These are phyloP conservation scores for Kradibia gibbosae DNA, from an alignment of 1,140 invertebrate genomes.

Conservation along the genomic window DNA sequence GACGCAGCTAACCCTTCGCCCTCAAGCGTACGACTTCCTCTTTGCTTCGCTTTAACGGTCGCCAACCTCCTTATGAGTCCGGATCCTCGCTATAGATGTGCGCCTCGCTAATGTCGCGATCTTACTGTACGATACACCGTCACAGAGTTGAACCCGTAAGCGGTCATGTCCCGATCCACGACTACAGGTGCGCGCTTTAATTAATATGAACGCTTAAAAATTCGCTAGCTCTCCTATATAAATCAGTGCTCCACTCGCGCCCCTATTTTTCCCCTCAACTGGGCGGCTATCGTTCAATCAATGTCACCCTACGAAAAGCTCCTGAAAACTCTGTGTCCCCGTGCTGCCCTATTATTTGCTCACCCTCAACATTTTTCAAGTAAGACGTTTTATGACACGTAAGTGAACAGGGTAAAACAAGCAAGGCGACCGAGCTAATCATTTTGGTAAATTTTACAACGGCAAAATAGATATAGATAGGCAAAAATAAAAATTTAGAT, in stretches of 20 bases:
- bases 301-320: too few relatives aligned
- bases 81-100: slow-evolving; percentile 29
- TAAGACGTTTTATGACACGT: too few relatives aligned
- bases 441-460: too few relatives aligned
- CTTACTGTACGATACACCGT: not conserved
- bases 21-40: slow-evolving; percentile 45
- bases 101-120: slow-evolving; percentile 22
- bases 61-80: not conserved
- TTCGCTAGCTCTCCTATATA: not conserved
- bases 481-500: too few relatives aligned
- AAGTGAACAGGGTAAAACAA: too few relatives aligned
- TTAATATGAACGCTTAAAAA: slow-evolving; percentile 11
- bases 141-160: not conserved
- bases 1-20: slow-evolving; percentile 32
- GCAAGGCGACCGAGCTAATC: too few relatives aligned
- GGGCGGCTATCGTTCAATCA: too few relatives aligned
- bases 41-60: slow-evolving; percentile 30
- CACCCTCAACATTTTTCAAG: too few relatives aligned
- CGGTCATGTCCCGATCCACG: not conserved
- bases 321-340: too few relatives aligned
- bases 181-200: slow-evolving; percentile 15
- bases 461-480: too few relatives aligned
- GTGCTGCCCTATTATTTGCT: too few relatives aligned
- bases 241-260: not conserved
- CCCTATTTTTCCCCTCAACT: not conserved